phyloP scores from a whole-genome alignment of 2,797 vertebrate species.

The Gobionotothen gibberifrons region DNA sequence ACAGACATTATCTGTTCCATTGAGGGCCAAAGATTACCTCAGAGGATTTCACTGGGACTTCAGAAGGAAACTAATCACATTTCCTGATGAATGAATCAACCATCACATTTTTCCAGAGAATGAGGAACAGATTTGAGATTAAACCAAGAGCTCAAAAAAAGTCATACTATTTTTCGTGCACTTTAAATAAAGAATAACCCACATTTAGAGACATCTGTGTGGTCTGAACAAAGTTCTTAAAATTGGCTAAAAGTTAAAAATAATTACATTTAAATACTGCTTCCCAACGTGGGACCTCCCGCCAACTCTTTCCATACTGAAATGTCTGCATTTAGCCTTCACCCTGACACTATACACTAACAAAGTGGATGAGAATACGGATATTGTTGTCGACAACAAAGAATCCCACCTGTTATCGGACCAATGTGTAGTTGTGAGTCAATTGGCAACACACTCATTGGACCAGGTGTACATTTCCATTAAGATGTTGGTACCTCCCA shows the following conservation, averaged over 20 bases:
- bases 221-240: background rate
- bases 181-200: background rate
- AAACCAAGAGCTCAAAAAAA: background rate
- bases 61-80: background rate
- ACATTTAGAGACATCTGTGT: too few species aligned
- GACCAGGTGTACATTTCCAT: background rate
- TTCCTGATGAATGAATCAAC: background rate
- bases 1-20: background rate
- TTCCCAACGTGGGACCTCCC: background rate
- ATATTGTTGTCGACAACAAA: background rate
- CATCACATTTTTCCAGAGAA: background rate
- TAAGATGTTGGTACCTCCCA: background rate
- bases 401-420: background rate
- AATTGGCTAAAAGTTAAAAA: background rate
- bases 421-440: background rate
- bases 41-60: constrained; percentile 2
- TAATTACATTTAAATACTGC: background rate
- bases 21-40: background rate
- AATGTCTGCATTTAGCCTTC: background rate
- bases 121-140: constrained; percentile 9
- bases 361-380: background rate
- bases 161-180: constrained; percentile 5
- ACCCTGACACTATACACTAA: background rate
- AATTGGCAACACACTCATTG: too few species aligned
- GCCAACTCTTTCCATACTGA: too few species aligned